phyloP scores from a whole-genome alignment of 2,888 invertebrate species.

The Ctenicera cuprea region DNA sequence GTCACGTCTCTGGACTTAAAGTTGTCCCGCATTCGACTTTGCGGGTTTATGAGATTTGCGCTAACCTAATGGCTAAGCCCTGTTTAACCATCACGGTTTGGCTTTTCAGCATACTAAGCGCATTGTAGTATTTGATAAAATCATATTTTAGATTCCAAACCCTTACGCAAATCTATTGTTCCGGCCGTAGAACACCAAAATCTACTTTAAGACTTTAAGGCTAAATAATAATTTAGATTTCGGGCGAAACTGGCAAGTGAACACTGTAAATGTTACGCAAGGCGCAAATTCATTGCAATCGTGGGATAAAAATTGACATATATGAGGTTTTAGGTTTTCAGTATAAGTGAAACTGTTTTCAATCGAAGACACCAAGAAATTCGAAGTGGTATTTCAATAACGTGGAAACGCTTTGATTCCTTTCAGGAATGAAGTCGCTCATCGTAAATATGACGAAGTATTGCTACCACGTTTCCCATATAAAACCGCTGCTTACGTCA shows the following conservation, averaged over 20 bases:
- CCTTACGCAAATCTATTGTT: background rate
- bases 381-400: constrained; percentile 13
- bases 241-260: background rate
- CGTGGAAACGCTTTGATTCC: background rate
- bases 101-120: background rate
- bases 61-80: constrained; percentile 9
- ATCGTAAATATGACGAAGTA: too few species aligned
- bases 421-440: too few species aligned
- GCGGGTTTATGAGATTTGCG: constrained; percentile 20
- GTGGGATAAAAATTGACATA: background rate
- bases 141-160: background rate
- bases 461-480: too few species aligned
- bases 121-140: background rate
- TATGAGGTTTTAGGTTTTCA: background rate
- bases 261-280: background rate
- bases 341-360: background rate
- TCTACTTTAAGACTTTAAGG: background rate
- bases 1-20: constrained; percentile 24
- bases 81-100: constrained; percentile 3
- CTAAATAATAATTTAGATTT: background rate
- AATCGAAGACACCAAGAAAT: background rate
- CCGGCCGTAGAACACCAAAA: background rate
- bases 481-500: too few species aligned
- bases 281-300: constrained; percentile 5
- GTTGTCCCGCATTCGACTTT: constrained; percentile 17